phyloP scores from a whole-genome alignment of 2,113 vertebrate genomes.

The Pteruthius melanotis region DNA sequence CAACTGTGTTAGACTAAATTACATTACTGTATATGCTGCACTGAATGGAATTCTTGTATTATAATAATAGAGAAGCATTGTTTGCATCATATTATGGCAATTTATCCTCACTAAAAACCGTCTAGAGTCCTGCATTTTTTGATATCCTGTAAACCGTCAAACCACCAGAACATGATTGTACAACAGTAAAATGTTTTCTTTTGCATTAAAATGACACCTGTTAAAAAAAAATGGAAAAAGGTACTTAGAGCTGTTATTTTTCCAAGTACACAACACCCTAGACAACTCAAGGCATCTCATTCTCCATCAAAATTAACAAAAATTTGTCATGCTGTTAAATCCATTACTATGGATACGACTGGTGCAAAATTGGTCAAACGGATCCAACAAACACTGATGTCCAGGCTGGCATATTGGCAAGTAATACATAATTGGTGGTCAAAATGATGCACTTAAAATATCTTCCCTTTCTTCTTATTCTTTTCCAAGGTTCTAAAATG shows the following conservation, averaged over 20 bases:
- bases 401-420: slow-evolving; percentile 91
- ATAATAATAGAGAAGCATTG: slow-evolving; percentile 75
- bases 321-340: slow-evolving; percentile 83
- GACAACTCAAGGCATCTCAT: slow-evolving; percentile 83
- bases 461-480: slow-evolving; percentile 99
- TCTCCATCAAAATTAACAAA: slow-evolving; percentile 76
- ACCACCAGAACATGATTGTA: slow-evolving; percentile 88
- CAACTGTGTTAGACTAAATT: slow-evolving; percentile 78
- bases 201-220: slow-evolving; percentile 77
- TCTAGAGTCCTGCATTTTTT: slow-evolving; percentile 74
- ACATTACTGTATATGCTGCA: slow-evolving; percentile 73
- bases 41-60: slow-evolving; percentile 75
- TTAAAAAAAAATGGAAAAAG: slow-evolving; percentile 66
- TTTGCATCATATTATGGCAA: slow-evolving; percentile 80
- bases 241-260: slow-evolving; percentile 79
- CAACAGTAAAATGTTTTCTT: slow-evolving; percentile 79
- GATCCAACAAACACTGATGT: slow-evolving; percentile 85
- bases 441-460: slow-evolving; percentile 84
- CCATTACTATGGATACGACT: slow-evolving; percentile 80
- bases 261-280: slow-evolving; percentile 84
- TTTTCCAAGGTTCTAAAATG: slow-evolving; percentile 94
- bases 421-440: slow-evolving; percentile 80
- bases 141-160: slow-evolving; percentile 82
- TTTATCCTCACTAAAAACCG: slow-evolving; percentile 77
- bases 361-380: slow-evolving; percentile 81